These are phyloP conservation scores for Acromyrmex charruanus DNA, from an alignment of 1,140 invertebrate genomes.

Conservation along the genomic window DNA sequence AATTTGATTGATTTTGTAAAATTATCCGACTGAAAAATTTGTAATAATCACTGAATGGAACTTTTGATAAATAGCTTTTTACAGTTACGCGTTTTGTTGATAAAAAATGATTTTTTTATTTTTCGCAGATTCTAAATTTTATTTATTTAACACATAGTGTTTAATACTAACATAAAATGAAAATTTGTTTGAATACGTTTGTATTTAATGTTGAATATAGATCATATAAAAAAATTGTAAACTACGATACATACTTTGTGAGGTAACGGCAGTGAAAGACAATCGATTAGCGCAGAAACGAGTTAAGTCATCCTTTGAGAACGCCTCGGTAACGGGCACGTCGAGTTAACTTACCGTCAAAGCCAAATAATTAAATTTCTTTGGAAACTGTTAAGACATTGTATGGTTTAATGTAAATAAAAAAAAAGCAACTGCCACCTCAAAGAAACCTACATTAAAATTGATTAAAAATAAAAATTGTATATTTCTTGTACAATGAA, in stretches of 20 bases:
- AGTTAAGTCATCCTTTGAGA: conserved; percentile 42
- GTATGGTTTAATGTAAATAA: not conserved
- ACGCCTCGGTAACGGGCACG: not conserved
- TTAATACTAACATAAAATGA: not conserved
- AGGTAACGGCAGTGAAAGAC: not conserved
- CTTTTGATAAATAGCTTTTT: not conserved
- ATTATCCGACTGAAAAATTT: conserved; percentile 3
- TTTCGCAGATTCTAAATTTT: conserved; percentile 1
- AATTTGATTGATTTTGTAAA: conserved; percentile 11
- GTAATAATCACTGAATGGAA: not conserved
- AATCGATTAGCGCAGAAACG: conserved; percentile 22
- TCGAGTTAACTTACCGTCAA: conserved; percentile 42
- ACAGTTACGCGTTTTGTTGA: not conserved
- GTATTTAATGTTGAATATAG: not conserved
- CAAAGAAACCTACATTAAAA: conserved; percentile 12
- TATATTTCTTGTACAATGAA: not conserved
- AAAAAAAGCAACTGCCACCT: not conserved
- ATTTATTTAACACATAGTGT: not conserved
- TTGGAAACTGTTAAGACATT: not conserved
- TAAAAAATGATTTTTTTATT: not conserved
- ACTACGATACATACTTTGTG: not conserved
- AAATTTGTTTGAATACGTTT: not conserved
- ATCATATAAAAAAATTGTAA: not conserved
- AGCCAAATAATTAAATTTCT: conserved; percentile 50
- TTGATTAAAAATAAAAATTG: not conserved